Evolutionary conservation across 2,888 invertebrate genomes (phyloP), one percentile per base, ranked within the genome.

Genomic region (Drosophila cracens): DNA sequence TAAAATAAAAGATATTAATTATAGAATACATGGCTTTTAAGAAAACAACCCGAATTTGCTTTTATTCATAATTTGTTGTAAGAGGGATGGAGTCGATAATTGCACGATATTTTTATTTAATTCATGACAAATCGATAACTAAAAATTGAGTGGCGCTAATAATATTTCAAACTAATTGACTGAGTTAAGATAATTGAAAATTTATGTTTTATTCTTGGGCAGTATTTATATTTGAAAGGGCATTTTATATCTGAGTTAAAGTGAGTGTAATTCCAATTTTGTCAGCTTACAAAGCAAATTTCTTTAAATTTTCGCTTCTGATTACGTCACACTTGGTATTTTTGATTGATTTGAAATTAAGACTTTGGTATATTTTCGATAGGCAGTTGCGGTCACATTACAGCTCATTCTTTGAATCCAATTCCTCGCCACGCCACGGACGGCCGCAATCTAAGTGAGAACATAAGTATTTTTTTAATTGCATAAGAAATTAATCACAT

Each of bases 401-500:
- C 2, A 27, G 18, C 43, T 76, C 79, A 79, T 72, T 79, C 79
- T 79, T 79, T 76, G 75, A 79, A 69, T 72, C 68, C 18, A 58
- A 67, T 61, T 73, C 60, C 75, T 72, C 65, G 59, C 62, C 68
- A 79, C 79, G 79, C 72, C 79, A 79, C 72, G 63, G 62, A 63
- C 68, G 66, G 79, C 58, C 16, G 49, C 29, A 69, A 49, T 25
- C 54, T 69, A 79, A 72, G 79, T 79, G 29, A 36, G 29, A 49
- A 67, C 59, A 54, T 18, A 49, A n/a, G 31, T n/a, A 46, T 11
- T 11, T 53, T 60, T 72, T 53, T 46, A 56, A 64, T 79, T 79
- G 79, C 79, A 72, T 79, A 79, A 79, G 76, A 72, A 60, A 58
- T 36, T 40, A 57, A 79, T 79, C 79, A 79, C 79, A 79, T 79